Evolutionary conservation across 2,888 invertebrate genomes (phyloP), one percentile per base, ranked within the genome.

Genomic region (Tetropium fuscum): DNA sequence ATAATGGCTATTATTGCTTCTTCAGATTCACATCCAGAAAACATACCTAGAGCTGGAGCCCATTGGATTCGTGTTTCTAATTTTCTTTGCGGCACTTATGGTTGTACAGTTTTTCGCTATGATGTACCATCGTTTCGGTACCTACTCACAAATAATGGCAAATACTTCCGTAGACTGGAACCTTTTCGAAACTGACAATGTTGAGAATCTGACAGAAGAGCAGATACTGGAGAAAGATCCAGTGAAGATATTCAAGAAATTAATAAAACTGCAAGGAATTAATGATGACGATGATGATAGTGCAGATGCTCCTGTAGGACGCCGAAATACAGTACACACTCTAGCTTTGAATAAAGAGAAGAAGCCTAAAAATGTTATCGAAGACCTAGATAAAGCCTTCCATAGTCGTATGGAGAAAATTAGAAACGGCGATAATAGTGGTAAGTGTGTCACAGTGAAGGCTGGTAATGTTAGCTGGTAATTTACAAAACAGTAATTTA

Each of bases 171-270:
- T 85, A 13, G 70, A 72, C 30, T 65, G 71, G 54, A 63, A 68
- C 20, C 44, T 70, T 8, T 68, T 68, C 15, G 56, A 63, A 13
- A 63, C 60, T 3, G 63, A 66, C 8, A 54, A 90, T 88, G 85
- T 91, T 20, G 92, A 93, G 76, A 92, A 94, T 73, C 82, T 92
- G 69, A 91, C 92, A 13, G 91, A 92, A 79, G 94, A 95, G 79
- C 92, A 92, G 34, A 83, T 95, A 49, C 84, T 94, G 67, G 91
- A 93, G 76, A 92, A 92, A 82, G 93, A 96, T 83, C 95, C 95
- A 38, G 92, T 96, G 73, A 94, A 94, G 78, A 93, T 95, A 74
- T 95, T 93, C 0, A 89, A 92, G 78, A 90, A 94, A 76, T 82
- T 96, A 58, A 95, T 95, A 80, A 88, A 91, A 76, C 80, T 94